Base-by-base conservation (phyloP, 2,888 invertebrate species). In the Drosophila anomalata region DNA sequence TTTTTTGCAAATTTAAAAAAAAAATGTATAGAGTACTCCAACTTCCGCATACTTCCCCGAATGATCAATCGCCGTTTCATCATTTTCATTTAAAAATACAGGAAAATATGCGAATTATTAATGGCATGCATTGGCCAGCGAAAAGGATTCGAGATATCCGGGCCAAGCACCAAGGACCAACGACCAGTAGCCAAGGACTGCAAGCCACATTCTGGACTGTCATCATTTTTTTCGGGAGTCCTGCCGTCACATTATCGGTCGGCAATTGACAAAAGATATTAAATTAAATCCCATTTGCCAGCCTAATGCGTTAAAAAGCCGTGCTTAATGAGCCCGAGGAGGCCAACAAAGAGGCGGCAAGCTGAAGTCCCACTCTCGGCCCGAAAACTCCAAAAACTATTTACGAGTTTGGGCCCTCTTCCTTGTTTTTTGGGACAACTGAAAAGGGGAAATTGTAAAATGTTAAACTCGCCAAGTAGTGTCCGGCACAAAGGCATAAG, bases 281-380 rank as follows among this genome's bases (percentile, higher is more conserved):
- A 63, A 75, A 69, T 73, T 69, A 78, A 82, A 76, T 69, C 79
- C 79, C 70, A 70, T 82, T 86, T 61, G 53, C 44, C 58, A 31
- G 55, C 57, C 86, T 85, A 87, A 87, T 87, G 88, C 82, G 88
- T 82, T 85, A 76, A 85, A 79, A 79, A 85, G 86, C 63, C 78
- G 68, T 63, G 65, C 81, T 81, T 81, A 87, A 87, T 87, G 85
- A 48, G 80, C 44, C 48, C 44, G 29, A 17, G 22, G 39, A 26
- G 29, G 29, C 29, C 29, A 2, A 2, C 2, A 7, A 29, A 29
- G 9, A 9, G 29, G 29, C 29, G 29, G 29, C 29, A 41, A 42
- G 26, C 33, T 11, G 22, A 42, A 24, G 29, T 50, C 54, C 69
- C 36, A 26, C 70, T 52, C 50, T 54, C 20, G 57, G 39, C 57